Conservation (phyloP, 2,888 invertebrate genomes). For the Disparrhopalites patrizii region DNA sequence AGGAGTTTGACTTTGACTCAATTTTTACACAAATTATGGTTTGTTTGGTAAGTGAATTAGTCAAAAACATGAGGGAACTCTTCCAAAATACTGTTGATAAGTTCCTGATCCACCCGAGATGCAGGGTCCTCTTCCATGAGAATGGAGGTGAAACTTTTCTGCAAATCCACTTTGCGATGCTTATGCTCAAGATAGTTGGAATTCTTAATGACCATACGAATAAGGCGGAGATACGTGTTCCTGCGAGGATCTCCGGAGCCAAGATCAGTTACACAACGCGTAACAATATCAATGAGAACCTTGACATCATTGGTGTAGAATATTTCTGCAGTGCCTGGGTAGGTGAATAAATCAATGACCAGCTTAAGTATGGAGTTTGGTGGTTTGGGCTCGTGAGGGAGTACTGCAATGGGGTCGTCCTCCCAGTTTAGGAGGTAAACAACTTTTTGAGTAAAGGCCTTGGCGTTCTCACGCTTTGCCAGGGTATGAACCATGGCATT, state of each 20-base stretch:
- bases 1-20: too few species aligned
- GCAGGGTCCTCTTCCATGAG: slow-evolving; percentile 75
- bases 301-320: slow-evolving; percentile 94
- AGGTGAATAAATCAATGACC: slow-evolving; percentile 78
- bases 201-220: slow-evolving; percentile 74
- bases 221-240: slow-evolving; percentile 71
- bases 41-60: slow-evolving; percentile 17
- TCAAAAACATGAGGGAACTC: slow-evolving; percentile 69
- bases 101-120: slow-evolving; percentile 70
- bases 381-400: slow-evolving; percentile 54
- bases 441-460: slow-evolving; percentile 86
- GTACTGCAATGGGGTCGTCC: slow-evolving; percentile 29
- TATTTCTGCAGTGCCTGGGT: slow-evolving; percentile 71
- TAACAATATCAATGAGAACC: slow-evolving; percentile 88
- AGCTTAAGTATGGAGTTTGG: slow-evolving; percentile 84
- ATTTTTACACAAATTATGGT: not conserved
- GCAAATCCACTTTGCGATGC: slow-evolving; percentile 74
- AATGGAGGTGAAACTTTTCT: slow-evolving; percentile 79
- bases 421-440: slow-evolving; percentile 82
- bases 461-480: slow-evolving; percentile 67
- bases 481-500: slow-evolving; percentile 65
- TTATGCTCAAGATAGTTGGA: slow-evolving; percentile 74
- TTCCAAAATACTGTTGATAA: slow-evolving; percentile 76
- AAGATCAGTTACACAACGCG: slow-evolving; percentile 83
- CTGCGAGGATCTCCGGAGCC: slow-evolving; percentile 78